Percentiles rank a stretch among this genome's conserved stretches.
phyloP scores from a whole-genome alignment of 2,888 invertebrate species.

The Lasioglossum villosulum region DNA sequence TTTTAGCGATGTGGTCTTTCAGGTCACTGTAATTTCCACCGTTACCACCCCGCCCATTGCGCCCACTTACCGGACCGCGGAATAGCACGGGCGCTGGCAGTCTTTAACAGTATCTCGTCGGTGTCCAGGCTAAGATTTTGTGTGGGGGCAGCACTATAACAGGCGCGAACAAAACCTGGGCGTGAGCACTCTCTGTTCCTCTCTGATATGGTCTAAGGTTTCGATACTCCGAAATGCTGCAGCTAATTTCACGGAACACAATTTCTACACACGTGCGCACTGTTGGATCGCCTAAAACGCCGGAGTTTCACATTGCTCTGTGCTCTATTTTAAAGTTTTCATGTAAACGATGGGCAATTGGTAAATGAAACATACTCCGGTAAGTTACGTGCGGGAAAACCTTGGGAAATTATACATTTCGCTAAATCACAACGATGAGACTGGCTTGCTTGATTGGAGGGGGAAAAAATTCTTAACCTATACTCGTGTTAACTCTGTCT shows the following conservation, averaged over 20 bases:
- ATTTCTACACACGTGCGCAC: not conserved
- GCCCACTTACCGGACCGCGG: too few relatives aligned
- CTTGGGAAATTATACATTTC: constrained; percentile 2
- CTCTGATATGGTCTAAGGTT: too few relatives aligned
- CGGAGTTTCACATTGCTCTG: constrained; percentile 44
- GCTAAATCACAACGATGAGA: not conserved
- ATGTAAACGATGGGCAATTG: not conserved
- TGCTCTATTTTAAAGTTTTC: constrained; percentile 25
- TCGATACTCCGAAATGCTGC: not conserved
- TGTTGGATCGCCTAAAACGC: not conserved
- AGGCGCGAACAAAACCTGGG: too few relatives aligned
- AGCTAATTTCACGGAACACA: not conserved
- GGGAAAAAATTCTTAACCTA: constrained; percentile 69
- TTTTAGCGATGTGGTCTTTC: too few relatives aligned
- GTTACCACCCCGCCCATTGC: too few relatives aligned
- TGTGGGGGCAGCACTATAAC: too few relatives aligned
- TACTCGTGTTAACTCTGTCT: constrained; percentile 41
- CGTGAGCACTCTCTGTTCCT: too few relatives aligned
- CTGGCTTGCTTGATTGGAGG: constrained; percentile 43
- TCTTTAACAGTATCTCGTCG: too few relatives aligned
- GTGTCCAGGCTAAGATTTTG: too few relatives aligned
- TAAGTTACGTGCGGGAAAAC: constrained; percentile 56
- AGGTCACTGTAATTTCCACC: too few relatives aligned
- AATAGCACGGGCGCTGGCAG: too few relatives aligned
- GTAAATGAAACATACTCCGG: constrained; percentile 50